Conservation (phyloP, 2,113 vertebrate species). For the Tiliqua scincoides region DNA sequence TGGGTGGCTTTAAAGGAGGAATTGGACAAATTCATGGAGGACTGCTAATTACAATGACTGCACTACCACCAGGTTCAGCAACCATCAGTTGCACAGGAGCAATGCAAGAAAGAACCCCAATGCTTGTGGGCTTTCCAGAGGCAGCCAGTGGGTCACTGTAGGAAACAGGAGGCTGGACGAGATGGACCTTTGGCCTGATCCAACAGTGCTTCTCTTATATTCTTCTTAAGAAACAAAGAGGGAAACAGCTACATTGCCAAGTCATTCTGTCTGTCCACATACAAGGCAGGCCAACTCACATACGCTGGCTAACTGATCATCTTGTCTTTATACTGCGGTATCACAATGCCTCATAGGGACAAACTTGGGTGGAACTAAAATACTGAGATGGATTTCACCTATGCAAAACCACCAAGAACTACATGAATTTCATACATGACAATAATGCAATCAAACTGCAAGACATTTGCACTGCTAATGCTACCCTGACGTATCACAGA, state of each 20-base stretch:
- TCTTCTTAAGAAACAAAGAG: no score
- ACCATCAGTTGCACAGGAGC: no score
- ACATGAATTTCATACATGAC: neutral
- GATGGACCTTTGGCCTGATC: no score
- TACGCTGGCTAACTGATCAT: fast-evolving
- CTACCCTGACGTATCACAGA: neutral
- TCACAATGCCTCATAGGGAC: fast-evolving
- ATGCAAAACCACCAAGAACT: neutral
- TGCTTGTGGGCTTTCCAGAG: no score
- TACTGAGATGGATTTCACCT: neutral
- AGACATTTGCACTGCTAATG: neutral
- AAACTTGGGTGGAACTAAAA: neutral
- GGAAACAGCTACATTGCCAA: neutral
- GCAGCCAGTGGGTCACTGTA: no score
- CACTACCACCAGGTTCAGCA: no score
- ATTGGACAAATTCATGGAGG: no score
- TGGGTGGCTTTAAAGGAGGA: no score
- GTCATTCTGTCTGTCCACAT: fast-evolving
- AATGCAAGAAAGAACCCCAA: no score
- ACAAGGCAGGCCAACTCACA: neutral
- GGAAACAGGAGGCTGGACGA: no score
- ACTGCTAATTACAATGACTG: no score
- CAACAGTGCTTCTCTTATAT: no score
- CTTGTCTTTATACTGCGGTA: neutral
- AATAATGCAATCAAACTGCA: neutral